A percentile compares a stretch with the other conserved stretches of the same genome.
Conservation (phyloP, 2,113 vertebrate species). For the Cyanoderma ruficeps region DNA sequence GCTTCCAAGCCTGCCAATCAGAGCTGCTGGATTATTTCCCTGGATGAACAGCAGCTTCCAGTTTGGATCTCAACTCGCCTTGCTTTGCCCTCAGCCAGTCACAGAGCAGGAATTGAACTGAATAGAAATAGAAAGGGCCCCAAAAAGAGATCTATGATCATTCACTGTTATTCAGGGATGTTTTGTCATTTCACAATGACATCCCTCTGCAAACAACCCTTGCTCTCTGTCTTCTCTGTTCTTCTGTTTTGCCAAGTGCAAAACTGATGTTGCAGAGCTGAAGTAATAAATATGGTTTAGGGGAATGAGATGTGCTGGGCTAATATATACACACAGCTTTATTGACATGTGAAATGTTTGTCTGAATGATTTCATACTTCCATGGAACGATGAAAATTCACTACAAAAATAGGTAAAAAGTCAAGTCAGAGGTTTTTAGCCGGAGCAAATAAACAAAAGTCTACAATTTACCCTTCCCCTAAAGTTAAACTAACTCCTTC, state of each 20-base stretch:
- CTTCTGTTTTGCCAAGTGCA: not conserved
- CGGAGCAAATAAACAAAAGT: conserved; percentile 43
- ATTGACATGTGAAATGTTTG: conserved; percentile 51
- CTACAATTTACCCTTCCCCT: conserved; percentile 37
- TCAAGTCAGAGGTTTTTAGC: conserved; percentile 40
- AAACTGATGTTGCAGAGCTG: not conserved
- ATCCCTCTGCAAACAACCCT: not conserved
- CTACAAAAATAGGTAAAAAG: conserved; percentile 58
- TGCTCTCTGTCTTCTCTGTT: not conserved
- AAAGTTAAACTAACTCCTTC: conserved; percentile 28
- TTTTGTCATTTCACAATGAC: not conserved
- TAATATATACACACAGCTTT: not conserved
- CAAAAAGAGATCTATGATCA: not conserved
- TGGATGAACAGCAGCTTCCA: not conserved
- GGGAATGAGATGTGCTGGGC: not conserved
- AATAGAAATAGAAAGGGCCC: not conserved
- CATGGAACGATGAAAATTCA: conserved; percentile 35
- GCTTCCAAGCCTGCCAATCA: not conserved
- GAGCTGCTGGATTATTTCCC: not conserved
- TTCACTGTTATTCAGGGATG: not conserved
- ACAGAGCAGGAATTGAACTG: not conserved
- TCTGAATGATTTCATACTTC: conserved; percentile 35
- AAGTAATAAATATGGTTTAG: not conserved
- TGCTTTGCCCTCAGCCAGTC: not conserved
- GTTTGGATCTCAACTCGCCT: not conserved